Conservation (phyloP, 2,113 vertebrate genomes). For the Sturnus vulgaris region DNA sequence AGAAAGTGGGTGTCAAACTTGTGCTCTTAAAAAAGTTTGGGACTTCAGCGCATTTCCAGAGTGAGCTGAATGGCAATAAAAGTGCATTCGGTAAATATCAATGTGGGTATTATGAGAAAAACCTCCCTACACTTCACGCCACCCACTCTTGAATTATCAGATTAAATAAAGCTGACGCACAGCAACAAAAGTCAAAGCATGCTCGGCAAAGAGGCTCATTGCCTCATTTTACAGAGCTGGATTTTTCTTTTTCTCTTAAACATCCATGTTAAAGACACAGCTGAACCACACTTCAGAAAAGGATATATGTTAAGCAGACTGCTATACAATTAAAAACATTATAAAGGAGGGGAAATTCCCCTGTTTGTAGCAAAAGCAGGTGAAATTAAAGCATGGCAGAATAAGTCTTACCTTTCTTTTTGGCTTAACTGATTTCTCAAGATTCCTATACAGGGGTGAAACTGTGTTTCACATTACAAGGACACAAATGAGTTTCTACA, state of each 20-base stretch:
- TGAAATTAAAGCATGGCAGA: not conserved
- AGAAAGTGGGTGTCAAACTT: not conserved
- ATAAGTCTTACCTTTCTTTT: slow-evolving; percentile 1
- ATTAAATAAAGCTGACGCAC: not conserved
- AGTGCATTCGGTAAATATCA: slow-evolving; percentile 37
- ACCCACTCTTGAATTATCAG: slow-evolving; percentile 16
- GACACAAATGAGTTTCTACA: not conserved
- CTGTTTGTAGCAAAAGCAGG: not conserved
- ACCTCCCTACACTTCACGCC: slow-evolving; percentile 9
- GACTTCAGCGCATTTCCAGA: slow-evolving; percentile 41
- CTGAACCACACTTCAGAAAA: not conserved
- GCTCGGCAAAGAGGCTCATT: not conserved
- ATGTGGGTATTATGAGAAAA: slow-evolving; percentile 32
- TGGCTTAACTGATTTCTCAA: slow-evolving; percentile 17
- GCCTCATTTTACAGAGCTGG: not conserved
- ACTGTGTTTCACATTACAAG: slow-evolving; percentile 23
- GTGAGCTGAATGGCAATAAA: slow-evolving; percentile 37
- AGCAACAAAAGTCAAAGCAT: slow-evolving; percentile 23
- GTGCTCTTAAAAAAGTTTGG: slow-evolving; percentile 24
- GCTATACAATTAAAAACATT: not conserved
- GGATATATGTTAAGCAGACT: not conserved
- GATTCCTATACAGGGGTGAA: not conserved
- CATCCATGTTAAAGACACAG: slow-evolving; percentile 6
- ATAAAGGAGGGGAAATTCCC: not conserved
- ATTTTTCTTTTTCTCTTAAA: not conserved